These are phyloP conservation scores for Diplolepis rosae DNA, from an alignment of 2,888 invertebrate genomes.

Conservation along the genomic window DNA sequence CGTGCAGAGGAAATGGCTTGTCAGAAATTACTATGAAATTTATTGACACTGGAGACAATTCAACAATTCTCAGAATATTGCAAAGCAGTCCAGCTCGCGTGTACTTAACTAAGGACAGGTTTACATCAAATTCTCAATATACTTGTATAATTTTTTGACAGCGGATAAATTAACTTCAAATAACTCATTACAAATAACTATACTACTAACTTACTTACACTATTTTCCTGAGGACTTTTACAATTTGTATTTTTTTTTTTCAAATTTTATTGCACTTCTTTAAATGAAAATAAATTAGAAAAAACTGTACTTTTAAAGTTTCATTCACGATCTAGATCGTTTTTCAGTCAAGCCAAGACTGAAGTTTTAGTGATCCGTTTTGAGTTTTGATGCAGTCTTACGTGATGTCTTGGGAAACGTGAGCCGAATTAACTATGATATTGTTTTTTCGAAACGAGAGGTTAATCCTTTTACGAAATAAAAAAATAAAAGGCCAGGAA, in stretches of 20 bases:
- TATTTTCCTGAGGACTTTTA: too few species aligned
- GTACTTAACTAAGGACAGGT: too few species aligned
- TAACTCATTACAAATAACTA: too few species aligned
- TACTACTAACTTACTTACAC: too few species aligned
- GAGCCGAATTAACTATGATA: slow-evolving; percentile 29
- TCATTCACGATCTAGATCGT: not conserved
- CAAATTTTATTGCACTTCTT: not conserved
- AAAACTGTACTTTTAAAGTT: not conserved
- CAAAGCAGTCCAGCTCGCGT: not conserved
- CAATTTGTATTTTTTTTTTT: too few species aligned
- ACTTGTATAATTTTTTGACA: too few species aligned
- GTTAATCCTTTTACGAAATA: not conserved
- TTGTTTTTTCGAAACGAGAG: not conserved
- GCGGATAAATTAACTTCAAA: too few species aligned
- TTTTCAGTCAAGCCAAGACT: not conserved
- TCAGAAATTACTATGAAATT: slow-evolving; percentile 16
- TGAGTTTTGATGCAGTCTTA: slow-evolving; percentile 19
- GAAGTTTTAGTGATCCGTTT: slow-evolving; percentile 17
- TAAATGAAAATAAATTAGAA: not conserved
- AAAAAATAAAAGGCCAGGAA: not conserved
- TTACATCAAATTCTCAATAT: too few species aligned
- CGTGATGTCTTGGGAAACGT: slow-evolving; percentile 32
- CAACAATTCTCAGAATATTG: not conserved
- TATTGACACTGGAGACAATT: slow-evolving; percentile 3
- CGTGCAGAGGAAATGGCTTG: not conserved